phyloP scores from a whole-genome alignment of 1,140 invertebrate genomes.

The Aphelenchoides fujianensis region DNA sequence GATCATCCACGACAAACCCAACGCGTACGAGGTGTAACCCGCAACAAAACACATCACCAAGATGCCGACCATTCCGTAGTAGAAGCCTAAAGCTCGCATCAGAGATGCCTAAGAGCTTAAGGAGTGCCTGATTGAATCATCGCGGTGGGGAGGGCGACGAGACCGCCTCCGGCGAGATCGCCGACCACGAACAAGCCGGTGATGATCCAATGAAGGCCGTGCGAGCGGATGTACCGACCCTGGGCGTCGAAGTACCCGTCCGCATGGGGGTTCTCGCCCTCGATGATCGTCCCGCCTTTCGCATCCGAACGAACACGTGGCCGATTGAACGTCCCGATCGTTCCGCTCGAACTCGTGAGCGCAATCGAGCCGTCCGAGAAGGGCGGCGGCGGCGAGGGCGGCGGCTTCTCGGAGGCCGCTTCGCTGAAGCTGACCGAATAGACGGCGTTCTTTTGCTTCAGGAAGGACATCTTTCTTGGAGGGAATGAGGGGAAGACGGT shows the following conservation, averaged over 20 bases:
- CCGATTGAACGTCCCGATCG: neutral
- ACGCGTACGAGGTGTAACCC: slow-evolving; percentile 52
- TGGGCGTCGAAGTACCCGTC: slow-evolving; percentile 12
- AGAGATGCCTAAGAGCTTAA: slow-evolving; percentile 40
- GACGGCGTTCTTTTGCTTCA: too few relatives aligned
- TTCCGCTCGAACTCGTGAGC: neutral
- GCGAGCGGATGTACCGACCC: slow-evolving; percentile 18
- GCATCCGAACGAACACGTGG: too few relatives aligned
- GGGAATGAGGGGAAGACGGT: too few relatives aligned
- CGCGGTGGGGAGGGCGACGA: slow-evolving; percentile 59
- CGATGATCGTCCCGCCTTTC: neutral
- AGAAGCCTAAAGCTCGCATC: slow-evolving; percentile 30
- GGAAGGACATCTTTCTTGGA: too few relatives aligned
- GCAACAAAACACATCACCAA: slow-evolving; percentile 25
- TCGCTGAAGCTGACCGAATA: neutral
- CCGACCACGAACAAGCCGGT: slow-evolving; percentile 55
- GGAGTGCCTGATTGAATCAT: slow-evolving; percentile 52
- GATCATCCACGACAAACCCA: slow-evolving; percentile 73
- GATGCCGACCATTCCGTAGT: neutral
- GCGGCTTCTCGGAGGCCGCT: neutral
- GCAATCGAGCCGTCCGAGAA: neutral
- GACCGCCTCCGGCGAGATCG: slow-evolving; percentile 57
- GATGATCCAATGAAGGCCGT: slow-evolving; percentile 48
- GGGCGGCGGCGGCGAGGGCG: neutral
- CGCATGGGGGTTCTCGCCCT: neutral